A percentile compares a stretch with the other conserved stretches of the same genome.
Conservation (phyloP, 2,113 vertebrate species). For the Spea bombifrons region DNA sequence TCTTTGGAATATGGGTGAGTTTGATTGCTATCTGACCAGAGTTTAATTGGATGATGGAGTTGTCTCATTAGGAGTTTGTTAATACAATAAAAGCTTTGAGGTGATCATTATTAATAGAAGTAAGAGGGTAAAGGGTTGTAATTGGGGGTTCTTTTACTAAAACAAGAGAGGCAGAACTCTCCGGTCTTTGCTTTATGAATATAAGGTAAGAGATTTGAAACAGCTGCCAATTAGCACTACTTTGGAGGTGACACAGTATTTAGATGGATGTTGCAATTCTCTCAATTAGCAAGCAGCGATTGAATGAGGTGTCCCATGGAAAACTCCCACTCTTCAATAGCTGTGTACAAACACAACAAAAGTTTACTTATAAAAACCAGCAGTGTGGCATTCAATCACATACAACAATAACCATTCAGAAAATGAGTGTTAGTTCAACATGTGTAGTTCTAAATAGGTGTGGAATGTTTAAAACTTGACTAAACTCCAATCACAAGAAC, state of each 20-base stretch:
- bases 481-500: background rate
- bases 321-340: background rate
- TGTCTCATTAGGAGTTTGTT: background rate
- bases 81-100: background rate
- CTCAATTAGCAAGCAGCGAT: background rate
- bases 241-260: background rate
- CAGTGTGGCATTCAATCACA: background rate
- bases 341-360: background rate
- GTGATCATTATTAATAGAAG: background rate
- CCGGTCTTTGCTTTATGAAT: background rate
- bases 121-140: background rate
- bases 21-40: background rate
- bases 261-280: background rate
- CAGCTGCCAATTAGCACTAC: background rate
- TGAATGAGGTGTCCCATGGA: background rate
- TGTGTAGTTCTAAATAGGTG: constrained; percentile 3
- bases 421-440: background rate
- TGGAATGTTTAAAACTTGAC: constrained; percentile 1
- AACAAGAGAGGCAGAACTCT: too few relatives aligned
- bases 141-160: background rate
- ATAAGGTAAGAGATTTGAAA: background rate
- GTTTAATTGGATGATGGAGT: background rate
- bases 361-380: background rate
- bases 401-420: background rate
- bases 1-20: background rate